Evolutionary conservation across 2,888 invertebrate species (phyloP).

Genomic region (Lampropteryx suffumata): DNA sequence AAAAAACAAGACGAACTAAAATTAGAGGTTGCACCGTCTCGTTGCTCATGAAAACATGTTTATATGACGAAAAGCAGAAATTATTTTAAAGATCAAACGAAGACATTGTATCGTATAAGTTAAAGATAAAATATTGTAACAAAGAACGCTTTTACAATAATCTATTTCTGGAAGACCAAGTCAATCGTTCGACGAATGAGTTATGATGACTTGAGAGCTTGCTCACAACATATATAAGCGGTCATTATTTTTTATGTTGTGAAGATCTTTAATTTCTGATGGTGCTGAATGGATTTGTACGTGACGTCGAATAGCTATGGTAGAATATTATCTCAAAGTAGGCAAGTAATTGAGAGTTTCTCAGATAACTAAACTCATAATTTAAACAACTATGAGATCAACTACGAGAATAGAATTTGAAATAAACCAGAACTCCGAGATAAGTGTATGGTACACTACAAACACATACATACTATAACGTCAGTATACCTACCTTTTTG

Average conservation of each 20-base stretch:
- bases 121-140: constrained; percentile 1
- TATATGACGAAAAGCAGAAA: neutral
- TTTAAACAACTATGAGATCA: constrained; percentile 57
- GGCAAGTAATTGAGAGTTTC: neutral
- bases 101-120: no score
- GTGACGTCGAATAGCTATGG: no score
- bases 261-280: neutral
- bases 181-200: neutral
- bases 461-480: no score
- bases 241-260: neutral
- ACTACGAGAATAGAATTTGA: constrained; percentile 44
- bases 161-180: constrained; percentile 5
- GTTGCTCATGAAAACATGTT: no score
- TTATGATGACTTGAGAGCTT: neutral
- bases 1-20: no score
- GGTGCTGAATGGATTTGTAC: neutral
- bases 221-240: neutral
- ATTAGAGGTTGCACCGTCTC: no score
- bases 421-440: constrained; percentile 29
- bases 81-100: neutral
- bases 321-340: neutral
- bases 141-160: constrained; percentile 1
- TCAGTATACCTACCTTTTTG: no score
- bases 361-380: constrained; percentile 26
- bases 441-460: neutral